Evolutionary conservation across 2,113 vertebrate species (phyloP), one percentile per base, ranked within the genome.

Genomic region (Murina feae): DNA sequence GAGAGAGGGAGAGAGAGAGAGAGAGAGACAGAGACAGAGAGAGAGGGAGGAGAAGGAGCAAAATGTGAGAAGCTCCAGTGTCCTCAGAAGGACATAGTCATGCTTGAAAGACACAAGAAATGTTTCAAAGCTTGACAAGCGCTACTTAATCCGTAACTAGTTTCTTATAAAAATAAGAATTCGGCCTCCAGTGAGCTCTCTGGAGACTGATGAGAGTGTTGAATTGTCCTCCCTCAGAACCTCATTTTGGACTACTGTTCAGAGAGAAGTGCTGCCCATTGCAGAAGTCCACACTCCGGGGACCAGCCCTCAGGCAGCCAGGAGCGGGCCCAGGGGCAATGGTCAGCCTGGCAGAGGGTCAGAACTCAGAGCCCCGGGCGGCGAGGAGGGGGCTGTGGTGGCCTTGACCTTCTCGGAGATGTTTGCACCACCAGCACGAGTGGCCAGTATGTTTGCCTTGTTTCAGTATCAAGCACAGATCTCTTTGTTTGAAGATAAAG

Each of bases 401-500:
- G 21, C 51, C 53, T 58, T 20, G 39, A 7, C 23, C 39, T 90
- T 28, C 30, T 2, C 58, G 25, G 5, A 51, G 55, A 47, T 21
- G 9, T 32, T 72, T 20, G 39, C 39, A 81, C 18, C 35, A 14
- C 42, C 83, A 53, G 84, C 7, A 16, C 32, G 16, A 21, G 23
- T 58, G 25, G 78, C 81, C 78, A 63, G 32, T 69, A 1, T 63
- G 51, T 65, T 71, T 91, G 72, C 90, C 86, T 94, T 97, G 91
- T 97, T 97, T 92, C 47, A 37, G 86, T 76, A 93, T 78, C 92
- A 94, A 92, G 89, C 82, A 60, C 91, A 92, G 90, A 82, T 95
- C 74, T 82, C 97, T 98, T 98, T 98, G 97, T 98, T 97, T 97
- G 94, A 39, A 92, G 92, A 74, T 95, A 87, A 93, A 93, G 5